Conservation (phyloP, 2,797 vertebrate genomes). For the Bradypus variegatus region DNA sequence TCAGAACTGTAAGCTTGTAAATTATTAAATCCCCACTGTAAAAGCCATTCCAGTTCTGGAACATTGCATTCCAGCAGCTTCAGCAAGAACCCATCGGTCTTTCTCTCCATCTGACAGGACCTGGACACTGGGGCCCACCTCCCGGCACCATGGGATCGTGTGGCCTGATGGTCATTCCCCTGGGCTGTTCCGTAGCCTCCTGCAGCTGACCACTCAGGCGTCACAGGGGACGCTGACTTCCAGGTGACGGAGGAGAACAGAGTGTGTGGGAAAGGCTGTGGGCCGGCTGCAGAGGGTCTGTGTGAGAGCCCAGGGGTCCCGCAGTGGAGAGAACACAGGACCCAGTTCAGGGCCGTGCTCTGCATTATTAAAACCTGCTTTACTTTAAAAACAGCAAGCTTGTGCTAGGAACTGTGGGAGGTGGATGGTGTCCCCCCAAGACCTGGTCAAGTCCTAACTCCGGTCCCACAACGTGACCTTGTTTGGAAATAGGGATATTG, state of each 20-base stretch:
- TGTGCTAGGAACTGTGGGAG: too few relatives aligned
- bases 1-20: too few relatives aligned
- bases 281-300: accelerated
- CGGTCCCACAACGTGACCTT: too few relatives aligned
- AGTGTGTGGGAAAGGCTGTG: accelerated
- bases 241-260: too few relatives aligned
- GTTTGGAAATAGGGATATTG: too few relatives aligned
- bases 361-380: not conserved
- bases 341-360: accelerated
- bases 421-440: too few relatives aligned
- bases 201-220: not conserved
- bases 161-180: not conserved
- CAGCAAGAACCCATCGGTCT: not conserved
- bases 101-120: not conserved
- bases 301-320: accelerated
- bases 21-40: too few relatives aligned
- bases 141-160: not conserved
- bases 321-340: not conserved
- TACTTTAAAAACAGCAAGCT: not conserved
- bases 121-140: not conserved
- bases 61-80: too few relatives aligned
- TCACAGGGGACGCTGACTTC: not conserved
- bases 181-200: accelerated
- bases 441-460: too few relatives aligned
- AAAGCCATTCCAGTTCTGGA: too few relatives aligned